Percentiles rank a stretch among this genome's conserved stretches.
Conservation (phyloP, 1,140 invertebrate genomes). For the Lordiphosa mommai region DNA sequence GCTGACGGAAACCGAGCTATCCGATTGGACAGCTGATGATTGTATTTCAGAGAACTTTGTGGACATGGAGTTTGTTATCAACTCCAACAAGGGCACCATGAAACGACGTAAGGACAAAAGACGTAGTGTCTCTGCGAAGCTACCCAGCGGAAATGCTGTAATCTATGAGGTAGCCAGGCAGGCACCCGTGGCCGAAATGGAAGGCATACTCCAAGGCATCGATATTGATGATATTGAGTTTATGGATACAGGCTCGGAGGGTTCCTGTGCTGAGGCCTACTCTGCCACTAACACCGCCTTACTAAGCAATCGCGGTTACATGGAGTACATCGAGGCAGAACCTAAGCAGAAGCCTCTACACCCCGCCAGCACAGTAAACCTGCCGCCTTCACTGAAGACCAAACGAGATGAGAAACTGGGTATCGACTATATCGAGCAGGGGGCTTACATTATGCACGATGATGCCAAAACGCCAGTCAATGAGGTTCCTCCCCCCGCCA, state of each 20-base stretch:
- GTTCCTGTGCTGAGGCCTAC: slow-evolving; percentile 83
- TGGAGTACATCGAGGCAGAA: slow-evolving; percentile 84
- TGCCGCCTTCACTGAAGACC: slow-evolving; percentile 33
- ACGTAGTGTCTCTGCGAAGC: slow-evolving; percentile 58
- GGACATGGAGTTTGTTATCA: slow-evolving; percentile 83
- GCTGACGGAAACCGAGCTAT: slow-evolving; percentile 90
- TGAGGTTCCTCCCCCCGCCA: slow-evolving; percentile 43
- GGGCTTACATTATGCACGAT: slow-evolving; percentile 78
- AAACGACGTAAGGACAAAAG: slow-evolving; percentile 79
- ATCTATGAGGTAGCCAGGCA: slow-evolving; percentile 58
- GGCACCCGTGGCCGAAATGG: slow-evolving; percentile 68
- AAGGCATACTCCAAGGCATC: slow-evolving; percentile 69
- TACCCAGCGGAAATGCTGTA: slow-evolving; percentile 72
- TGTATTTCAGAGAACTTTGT: slow-evolving; percentile 87
- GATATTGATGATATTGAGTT: slow-evolving; percentile 84
- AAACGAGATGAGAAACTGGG: slow-evolving; percentile 69
- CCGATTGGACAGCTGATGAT: slow-evolving; percentile 90
- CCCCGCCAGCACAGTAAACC: neutral
- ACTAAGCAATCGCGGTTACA: slow-evolving; percentile 84
- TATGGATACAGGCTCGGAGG: slow-evolving; percentile 87
- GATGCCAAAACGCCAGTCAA: slow-evolving; percentile 77
- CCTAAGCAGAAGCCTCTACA: slow-evolving; percentile 23
- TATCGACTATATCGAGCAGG: slow-evolving; percentile 82
- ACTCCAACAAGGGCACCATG: slow-evolving; percentile 81
- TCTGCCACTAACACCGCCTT: slow-evolving; percentile 81